Conservation (phyloP, 2,797 vertebrate species). For the Galago senegalensis region DNA sequence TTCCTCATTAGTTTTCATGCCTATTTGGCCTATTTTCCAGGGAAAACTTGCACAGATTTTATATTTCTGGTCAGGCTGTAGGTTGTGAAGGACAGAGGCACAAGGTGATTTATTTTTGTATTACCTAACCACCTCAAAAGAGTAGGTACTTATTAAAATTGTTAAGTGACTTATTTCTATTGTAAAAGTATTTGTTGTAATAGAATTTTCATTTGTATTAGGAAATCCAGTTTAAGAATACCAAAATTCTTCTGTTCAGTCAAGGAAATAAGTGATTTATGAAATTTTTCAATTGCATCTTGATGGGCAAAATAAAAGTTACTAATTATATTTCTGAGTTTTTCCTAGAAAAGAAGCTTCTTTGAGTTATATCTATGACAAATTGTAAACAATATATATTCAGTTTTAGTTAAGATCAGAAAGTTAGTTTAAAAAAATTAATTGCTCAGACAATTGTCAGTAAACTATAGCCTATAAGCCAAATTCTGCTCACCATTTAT, state of each 20-base stretch:
- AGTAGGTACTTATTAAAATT: conserved; percentile 17
- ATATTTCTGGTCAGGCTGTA: conserved; percentile 30
- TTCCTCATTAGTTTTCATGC: conserved; percentile 24
- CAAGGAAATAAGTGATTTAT: conserved; percentile 48
- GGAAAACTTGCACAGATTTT: conserved; percentile 20
- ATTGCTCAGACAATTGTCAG: not conserved
- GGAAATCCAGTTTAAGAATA: conserved; percentile 61
- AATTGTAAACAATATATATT: conserved; percentile 25
- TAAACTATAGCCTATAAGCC: not conserved
- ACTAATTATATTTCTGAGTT: conserved; percentile 21
- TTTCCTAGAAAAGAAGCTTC: not conserved
- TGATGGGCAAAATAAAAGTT: conserved; percentile 18
- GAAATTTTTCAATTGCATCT: conserved; percentile 57
- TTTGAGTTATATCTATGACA: conserved; percentile 66
- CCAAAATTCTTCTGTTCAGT: conserved; percentile 34
- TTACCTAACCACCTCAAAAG: conserved; percentile 18
- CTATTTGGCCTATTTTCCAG: not conserved
- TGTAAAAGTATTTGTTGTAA: conserved; percentile 51
- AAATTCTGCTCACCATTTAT: not conserved
- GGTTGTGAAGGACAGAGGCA: conserved; percentile 6
- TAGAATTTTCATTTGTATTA: conserved; percentile 34
- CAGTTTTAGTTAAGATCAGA: conserved; percentile 58
- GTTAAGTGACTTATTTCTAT: conserved; percentile 38
- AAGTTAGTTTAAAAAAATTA: conserved; percentile 69
- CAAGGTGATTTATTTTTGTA: conserved; percentile 51